A percentile compares a stretch with the other conserved stretches of the same genome.
These are phyloP conservation scores for Drosophila kokeensis DNA, from an alignment of 2,888 invertebrate species.

Conservation along the genomic window DNA sequence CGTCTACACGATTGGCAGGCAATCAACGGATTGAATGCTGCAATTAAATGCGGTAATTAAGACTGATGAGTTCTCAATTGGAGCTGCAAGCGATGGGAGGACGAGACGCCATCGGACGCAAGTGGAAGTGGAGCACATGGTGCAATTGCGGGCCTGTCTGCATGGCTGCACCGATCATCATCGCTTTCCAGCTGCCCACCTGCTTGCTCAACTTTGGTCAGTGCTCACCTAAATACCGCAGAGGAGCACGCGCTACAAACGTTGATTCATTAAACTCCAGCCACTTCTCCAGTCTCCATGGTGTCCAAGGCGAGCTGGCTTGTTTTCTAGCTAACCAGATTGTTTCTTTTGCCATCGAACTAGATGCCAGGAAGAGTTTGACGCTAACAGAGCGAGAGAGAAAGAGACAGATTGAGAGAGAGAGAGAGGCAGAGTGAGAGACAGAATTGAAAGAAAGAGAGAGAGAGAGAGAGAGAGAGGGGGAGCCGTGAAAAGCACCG, in stretches of 20 bases:
- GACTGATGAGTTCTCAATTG: slow-evolving; percentile 60
- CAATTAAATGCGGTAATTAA: slow-evolving; percentile 64
- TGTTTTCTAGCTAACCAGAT: slow-evolving; percentile 33
- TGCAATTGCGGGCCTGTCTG: slow-evolving; percentile 12
- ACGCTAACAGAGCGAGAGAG: slow-evolving; percentile 3
- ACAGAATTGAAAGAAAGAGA: neutral
- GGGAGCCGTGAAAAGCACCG: slow-evolving; percentile 62
- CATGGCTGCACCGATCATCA: slow-evolving; percentile 18
- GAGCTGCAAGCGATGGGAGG: slow-evolving; percentile 35
- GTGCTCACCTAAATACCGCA: slow-evolving; percentile 67
- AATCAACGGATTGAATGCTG: neutral
- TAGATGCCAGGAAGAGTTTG: slow-evolving; percentile 30
- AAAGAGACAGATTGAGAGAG: slow-evolving; percentile 3
- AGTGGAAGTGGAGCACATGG: slow-evolving; percentile 21
- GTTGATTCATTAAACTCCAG: slow-evolving; percentile 44
- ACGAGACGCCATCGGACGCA: slow-evolving; percentile 18
- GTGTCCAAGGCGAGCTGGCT: slow-evolving; percentile 58
- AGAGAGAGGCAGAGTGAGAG: slow-evolving; percentile 4
- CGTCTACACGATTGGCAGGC: neutral
- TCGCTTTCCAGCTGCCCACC: slow-evolving; percentile 47
- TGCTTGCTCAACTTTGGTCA: slow-evolving; percentile 26
- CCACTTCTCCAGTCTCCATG: neutral
- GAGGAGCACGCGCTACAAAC: slow-evolving; percentile 37
- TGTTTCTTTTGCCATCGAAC: slow-evolving; percentile 43
- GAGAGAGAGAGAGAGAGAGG: neutral